Evolutionary conservation across 2,797 vertebrate genomes (phyloP), one percentile per base, ranked within the genome.

Genomic region (Tapirus indicus): DNA sequence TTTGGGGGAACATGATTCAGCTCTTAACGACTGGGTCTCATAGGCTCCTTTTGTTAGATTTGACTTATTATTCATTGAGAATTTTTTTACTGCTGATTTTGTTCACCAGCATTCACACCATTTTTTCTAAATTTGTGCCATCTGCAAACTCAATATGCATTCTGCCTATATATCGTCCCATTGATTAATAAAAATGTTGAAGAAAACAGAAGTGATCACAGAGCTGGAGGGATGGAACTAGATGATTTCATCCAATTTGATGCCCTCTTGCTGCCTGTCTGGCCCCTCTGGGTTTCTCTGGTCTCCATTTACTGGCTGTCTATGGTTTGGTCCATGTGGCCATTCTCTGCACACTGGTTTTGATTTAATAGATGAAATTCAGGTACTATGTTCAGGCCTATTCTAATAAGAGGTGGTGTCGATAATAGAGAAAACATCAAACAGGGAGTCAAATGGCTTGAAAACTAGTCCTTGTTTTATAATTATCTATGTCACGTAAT

Each of bases 291-390:
- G 49, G 47, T 9, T 41, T 91, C 47, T 94, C 80, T 86, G 88
- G 68, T 52, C 41, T 74, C 35, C 44, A 27, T 35, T 66, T 66
- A 38, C 52, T 71, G 58, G 41, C 14, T 89, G 3, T 74, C 32
- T 62, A 5, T 44, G 12, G 68, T 75, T 77, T 78, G 54, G 56
- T 83, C 2, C 12, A 7, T 41, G 38, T 14, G 21, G 38, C 23
- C 52, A 71, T 77, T 86, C 62, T 86, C 35, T 69, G 74, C 17
- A 54, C 2, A 23, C 18, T 74, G 49, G n/a, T 38, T 96, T 85
- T 94, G 79, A 88, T 69, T 94, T 96, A 90, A 47, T 25, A 60
- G 66, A 56, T 94, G 69, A 90, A 88, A 78, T 27, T 12, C 16
- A 47, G 11, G 13, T 72, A 71, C 8, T 32, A 3, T 60, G 71